Evolutionary conservation across 2,888 invertebrate genomes (phyloP), one percentile per base, ranked within the genome.

Genomic region (Leuctra nigra): DNA sequence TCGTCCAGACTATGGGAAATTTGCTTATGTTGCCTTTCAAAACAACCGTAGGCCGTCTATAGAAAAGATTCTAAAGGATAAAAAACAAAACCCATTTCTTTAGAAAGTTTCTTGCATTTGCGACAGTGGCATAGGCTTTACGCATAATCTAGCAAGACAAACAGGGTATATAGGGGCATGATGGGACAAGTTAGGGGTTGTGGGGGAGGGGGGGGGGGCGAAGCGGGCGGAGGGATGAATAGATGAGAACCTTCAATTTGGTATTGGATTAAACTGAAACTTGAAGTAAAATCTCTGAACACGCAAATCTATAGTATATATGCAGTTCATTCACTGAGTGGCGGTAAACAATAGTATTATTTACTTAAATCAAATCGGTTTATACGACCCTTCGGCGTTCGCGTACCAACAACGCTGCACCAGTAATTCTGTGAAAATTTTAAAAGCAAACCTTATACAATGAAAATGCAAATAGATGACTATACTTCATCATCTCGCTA

Each of bases 61-160:
- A n/a, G n/a, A n/a, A 11, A 29, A 29, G 29, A 29, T 29, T 29
- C 11, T 29, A 6, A n/a, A 44, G 23, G 20, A 44, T 14, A 44
- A 44, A 20, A 44, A 44, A 44, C 23, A 22, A 2, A 20, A n/a
- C n/a, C 6, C 6, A 50, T 35, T 35, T 50, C 35, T 50, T 50
- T 50, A 11, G 33, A 33, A 50, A 50, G 35, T 50, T 50, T 35
- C 35, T 22, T 16, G 20, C 4, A 11, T 50, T 50, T 50, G n/a
- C 13, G 48, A 23, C 7, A 16, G 48, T 14, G 48, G 50, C 35
- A 33, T 16, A 29, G 50, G 50, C 29, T 48, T 54, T 54, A 55
- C 54, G 54, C 58, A 50, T 58, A 58, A 58, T 58, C 54, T 38
- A 58, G 24, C 58, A 58, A 48, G 55, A 58, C 58, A 58, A 58